These are phyloP conservation scores for Anniella stebbinsi DNA, from an alignment of 2,797 vertebrate genomes.

Conservation along the genomic window DNA sequence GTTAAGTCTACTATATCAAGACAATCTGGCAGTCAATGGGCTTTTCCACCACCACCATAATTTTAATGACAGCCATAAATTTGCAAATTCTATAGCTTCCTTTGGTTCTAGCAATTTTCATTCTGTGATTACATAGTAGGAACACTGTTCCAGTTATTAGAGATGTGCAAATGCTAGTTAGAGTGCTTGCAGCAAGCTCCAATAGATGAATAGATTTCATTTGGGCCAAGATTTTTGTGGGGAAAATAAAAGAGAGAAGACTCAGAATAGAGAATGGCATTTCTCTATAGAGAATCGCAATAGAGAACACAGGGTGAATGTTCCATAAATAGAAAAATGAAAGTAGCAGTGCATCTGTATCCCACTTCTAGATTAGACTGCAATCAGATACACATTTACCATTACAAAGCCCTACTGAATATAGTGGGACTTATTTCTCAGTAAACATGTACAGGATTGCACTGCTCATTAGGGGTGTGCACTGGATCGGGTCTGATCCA, in stretches of 20 bases:
- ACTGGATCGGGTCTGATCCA: too few species aligned
- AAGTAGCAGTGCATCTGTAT: not conserved
- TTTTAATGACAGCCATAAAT: constrained; percentile 25
- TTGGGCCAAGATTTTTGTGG: not conserved
- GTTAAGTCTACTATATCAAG: constrained; percentile 18
- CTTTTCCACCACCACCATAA: not conserved
- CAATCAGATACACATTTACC: not conserved
- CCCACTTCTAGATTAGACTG: not conserved
- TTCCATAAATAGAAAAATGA: not conserved
- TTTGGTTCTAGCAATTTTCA: constrained; percentile 35
- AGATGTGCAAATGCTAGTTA: not conserved
- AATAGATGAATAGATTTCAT: not conserved
- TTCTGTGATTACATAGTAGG: constrained; percentile 20
- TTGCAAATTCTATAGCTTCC: constrained; percentile 19
- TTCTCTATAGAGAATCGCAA: not conserved
- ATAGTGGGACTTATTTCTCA: not conserved
- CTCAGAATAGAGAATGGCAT: not conserved
- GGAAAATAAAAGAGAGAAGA: not conserved
- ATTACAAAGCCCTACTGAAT: not conserved
- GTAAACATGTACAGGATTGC: not conserved
- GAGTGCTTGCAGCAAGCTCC: not conserved
- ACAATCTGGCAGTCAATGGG: constrained; percentile 15
- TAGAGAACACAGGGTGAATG: not conserved
- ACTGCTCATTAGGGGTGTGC: too few species aligned
- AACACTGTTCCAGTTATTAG: accelerated